These are phyloP conservation scores for Synanthedon tipuliformis DNA, from an alignment of 2,888 invertebrate species.

Conservation along the genomic window DNA sequence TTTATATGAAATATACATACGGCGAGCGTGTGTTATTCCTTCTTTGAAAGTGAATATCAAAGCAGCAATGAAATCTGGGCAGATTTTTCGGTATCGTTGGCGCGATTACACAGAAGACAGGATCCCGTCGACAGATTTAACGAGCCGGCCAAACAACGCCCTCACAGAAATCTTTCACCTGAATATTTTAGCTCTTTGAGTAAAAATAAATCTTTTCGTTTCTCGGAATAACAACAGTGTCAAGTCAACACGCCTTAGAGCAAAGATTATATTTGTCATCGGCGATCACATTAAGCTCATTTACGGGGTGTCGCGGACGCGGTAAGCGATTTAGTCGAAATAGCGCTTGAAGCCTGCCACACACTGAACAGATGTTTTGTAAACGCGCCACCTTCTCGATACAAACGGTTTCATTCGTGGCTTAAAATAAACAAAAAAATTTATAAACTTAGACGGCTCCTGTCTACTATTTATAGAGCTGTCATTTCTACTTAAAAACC, in stretches of 20 bases:
- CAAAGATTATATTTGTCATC: slow-evolving; percentile 69
- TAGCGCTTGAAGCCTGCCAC: slow-evolving; percentile 29
- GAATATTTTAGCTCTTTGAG: slow-evolving; percentile 65
- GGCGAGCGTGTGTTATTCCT: slow-evolving; percentile 35
- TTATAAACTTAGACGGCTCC: slow-evolving; percentile 34
- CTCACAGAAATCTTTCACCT: slow-evolving; percentile 66
- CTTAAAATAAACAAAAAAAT: slow-evolving; percentile 43
- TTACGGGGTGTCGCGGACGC: slow-evolving; percentile 51
- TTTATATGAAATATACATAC: too few relatives aligned
- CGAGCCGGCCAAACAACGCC: slow-evolving; percentile 50
- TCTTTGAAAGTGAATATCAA: slow-evolving; percentile 58
- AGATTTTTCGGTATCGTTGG: slow-evolving; percentile 54
- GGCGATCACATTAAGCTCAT: slow-evolving; percentile 51
- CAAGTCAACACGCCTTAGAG: slow-evolving; percentile 59
- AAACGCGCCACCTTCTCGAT: slow-evolving; percentile 28
- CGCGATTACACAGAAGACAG: slow-evolving; percentile 66
- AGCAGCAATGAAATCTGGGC: slow-evolving; percentile 44
- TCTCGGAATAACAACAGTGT: slow-evolving; percentile 66
- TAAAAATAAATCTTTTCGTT: slow-evolving; percentile 64
- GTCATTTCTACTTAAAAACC: slow-evolving; percentile 62
- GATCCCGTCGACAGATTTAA: slow-evolving; percentile 55
- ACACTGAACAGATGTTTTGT: slow-evolving; percentile 57
- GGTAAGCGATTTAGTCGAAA: slow-evolving; percentile 52
- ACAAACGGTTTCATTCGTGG: slow-evolving; percentile 36
- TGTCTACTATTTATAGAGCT: slow-evolving; percentile 55